These are phyloP conservation scores for Hymenochirus boettgeri DNA, from an alignment of 2,113 vertebrate genomes.

Conservation along the genomic window DNA sequence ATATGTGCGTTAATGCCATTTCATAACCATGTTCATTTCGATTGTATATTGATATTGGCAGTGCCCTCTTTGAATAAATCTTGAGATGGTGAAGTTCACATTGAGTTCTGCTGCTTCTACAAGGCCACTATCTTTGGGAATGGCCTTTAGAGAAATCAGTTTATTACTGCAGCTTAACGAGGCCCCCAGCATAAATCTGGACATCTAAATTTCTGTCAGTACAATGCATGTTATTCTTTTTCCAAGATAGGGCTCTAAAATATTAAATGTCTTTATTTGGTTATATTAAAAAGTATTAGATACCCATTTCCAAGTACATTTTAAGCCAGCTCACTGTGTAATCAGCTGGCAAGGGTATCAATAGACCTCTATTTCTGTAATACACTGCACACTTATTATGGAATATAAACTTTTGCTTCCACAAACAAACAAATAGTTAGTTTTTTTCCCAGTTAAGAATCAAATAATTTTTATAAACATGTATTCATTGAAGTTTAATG, in stretches of 20 bases:
- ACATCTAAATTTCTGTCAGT: constrained; percentile 26
- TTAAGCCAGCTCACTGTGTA: constrained; percentile 36
- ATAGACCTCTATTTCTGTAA: constrained; percentile 49
- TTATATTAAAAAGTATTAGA: constrained; percentile 22
- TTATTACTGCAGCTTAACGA: constrained; percentile 15
- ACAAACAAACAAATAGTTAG: constrained; percentile 23
- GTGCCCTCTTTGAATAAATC: constrained; percentile 34
- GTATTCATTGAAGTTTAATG: constrained; percentile 35
- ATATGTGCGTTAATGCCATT: constrained; percentile 14
- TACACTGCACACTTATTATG: constrained; percentile 42
- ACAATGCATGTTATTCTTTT: constrained; percentile 37
- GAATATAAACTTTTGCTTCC: constrained; percentile 42
- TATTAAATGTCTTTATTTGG: constrained; percentile 37
- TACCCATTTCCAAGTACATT: constrained; percentile 40
- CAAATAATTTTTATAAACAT: constrained; percentile 41
- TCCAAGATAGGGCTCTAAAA: constrained; percentile 12
- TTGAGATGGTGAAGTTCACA: constrained; percentile 1
- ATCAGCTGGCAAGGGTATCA: constrained; percentile 50
- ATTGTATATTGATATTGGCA: constrained; percentile 28
- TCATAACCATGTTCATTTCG: constrained; percentile 39
- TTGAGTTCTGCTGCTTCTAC: neutral
- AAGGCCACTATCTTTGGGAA: neutral
- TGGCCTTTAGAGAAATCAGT: constrained; percentile 30
- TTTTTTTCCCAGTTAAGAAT: constrained; percentile 27
- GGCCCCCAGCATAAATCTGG: neutral